Conservation (phyloP, 2,888 invertebrate genomes). For the Rhingia campestris region DNA sequence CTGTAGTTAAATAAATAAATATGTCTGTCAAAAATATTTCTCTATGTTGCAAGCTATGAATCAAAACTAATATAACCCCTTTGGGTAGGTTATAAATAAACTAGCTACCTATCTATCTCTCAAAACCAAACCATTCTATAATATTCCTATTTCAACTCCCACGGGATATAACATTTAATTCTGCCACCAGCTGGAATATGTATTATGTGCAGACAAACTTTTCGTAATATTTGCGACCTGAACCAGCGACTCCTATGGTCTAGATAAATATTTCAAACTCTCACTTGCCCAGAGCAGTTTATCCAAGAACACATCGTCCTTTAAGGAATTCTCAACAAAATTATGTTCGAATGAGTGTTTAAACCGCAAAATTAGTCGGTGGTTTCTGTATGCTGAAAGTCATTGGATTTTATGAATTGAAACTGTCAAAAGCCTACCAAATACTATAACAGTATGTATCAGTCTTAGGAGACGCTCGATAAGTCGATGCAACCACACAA, state of each 20-base stretch:
- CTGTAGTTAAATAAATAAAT: too few relatives aligned
- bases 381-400: conserved; percentile 4
- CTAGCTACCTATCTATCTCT: too few relatives aligned
- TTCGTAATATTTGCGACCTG: conserved; percentile 22
- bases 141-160: too few relatives aligned
- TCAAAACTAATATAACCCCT: background rate
- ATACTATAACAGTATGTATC: background rate
- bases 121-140: too few relatives aligned
- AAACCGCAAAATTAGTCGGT: conserved; percentile 1
- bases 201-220: conserved; percentile 3
- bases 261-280: conserved; percentile 7
- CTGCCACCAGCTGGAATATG: conserved; percentile 16
- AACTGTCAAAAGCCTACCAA: conserved; percentile 29
- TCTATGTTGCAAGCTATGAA: background rate
- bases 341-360: too few relatives aligned
- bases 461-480: conserved; percentile 32
- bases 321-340: background rate
- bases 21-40: background rate
- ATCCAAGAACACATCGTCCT: background rate
- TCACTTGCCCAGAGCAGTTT: background rate
- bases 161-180: background rate
- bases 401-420: conserved; percentile 42
- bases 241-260: background rate
- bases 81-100: too few relatives aligned
- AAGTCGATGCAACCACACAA: conserved; percentile 37